These are phyloP conservation scores for Drosophila fuyamai DNA, from an alignment of 1,140 invertebrate genomes.

Conservation along the genomic window DNA sequence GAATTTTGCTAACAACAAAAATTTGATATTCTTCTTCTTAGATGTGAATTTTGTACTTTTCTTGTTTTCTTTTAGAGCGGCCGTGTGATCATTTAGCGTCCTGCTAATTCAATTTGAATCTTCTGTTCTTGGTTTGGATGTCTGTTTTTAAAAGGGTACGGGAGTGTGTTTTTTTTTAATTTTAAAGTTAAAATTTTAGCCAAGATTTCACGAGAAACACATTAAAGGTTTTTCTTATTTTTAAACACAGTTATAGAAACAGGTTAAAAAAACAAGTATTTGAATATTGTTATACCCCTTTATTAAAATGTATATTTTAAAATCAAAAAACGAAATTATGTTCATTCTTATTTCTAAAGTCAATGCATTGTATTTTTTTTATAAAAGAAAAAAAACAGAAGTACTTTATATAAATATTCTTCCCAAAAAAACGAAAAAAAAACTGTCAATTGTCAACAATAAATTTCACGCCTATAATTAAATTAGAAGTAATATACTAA, in stretches of 20 bases:
- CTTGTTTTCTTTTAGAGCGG: constrained; percentile 69
- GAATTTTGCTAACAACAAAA: constrained; percentile 67
- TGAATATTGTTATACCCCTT: too few relatives aligned
- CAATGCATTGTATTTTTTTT: background rate
- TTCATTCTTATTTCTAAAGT: too few relatives aligned
- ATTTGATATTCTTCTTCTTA: constrained; percentile 37
- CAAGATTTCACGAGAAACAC: background rate
- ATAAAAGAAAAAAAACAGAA: background rate
- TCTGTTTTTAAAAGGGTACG: constrained; percentile 10
- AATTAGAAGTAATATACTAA: constrained; percentile 60
- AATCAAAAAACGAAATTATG: too few relatives aligned
- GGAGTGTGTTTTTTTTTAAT: constrained; percentile 17
- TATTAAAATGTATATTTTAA: too few relatives aligned
- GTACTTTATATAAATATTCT: background rate
- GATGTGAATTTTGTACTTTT: constrained; percentile 37
- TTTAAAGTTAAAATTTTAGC: background rate
- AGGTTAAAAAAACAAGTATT: too few relatives aligned
- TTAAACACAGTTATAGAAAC: too few relatives aligned
- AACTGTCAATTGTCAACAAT: constrained; percentile 45
- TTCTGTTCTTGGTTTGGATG: constrained; percentile 24
- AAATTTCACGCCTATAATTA: constrained; percentile 63
- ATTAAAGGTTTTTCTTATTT: background rate
- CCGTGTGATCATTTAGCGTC: constrained; percentile 79
- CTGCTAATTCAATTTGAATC: constrained; percentile 77
- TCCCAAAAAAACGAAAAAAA: background rate